These are phyloP conservation scores for Andricus curvator DNA, from an alignment of 2,888 invertebrate species.

Conservation along the genomic window DNA sequence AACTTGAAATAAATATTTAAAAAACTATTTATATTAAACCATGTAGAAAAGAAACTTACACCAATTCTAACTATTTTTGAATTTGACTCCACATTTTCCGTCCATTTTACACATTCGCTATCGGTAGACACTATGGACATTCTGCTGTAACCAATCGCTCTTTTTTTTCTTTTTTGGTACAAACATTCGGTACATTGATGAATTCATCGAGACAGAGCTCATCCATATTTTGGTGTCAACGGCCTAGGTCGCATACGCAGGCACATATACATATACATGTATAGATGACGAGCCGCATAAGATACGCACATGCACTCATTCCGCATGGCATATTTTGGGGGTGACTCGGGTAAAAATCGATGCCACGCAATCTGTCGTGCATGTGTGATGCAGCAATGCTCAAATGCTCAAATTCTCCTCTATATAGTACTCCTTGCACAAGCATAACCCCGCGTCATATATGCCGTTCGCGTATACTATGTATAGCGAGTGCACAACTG, in stretches of 20 bases:
- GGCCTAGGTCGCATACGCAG: background rate
- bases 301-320: constrained; percentile 37
- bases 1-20: too few species aligned
- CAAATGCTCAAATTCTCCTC: background rate
- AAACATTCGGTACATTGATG: constrained; percentile 39
- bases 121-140: background rate
- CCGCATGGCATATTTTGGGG: constrained; percentile 44
- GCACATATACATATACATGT: constrained; percentile 16
- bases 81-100: background rate
- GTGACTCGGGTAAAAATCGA: constrained; percentile 51
- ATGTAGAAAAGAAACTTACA: too few species aligned
- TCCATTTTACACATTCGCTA: background rate
- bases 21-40: too few species aligned
- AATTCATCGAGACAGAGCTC: constrained; percentile 38
- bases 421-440: constrained; percentile 26
- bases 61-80: too few species aligned
- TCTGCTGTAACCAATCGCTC: background rate
- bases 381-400: constrained; percentile 53
- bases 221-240: constrained; percentile 37
- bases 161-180: constrained; percentile 3
- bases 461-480: constrained; percentile 47
- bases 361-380: constrained; percentile 55
- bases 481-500: constrained; percentile 40
- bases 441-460: constrained; percentile 54
- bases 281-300: background rate